Percentiles rank a stretch among this genome's conserved stretches.
Evolutionary conservation across 2,888 invertebrate species (phyloP).

Genomic region (Leptinotarsa tumamoca): DNA sequence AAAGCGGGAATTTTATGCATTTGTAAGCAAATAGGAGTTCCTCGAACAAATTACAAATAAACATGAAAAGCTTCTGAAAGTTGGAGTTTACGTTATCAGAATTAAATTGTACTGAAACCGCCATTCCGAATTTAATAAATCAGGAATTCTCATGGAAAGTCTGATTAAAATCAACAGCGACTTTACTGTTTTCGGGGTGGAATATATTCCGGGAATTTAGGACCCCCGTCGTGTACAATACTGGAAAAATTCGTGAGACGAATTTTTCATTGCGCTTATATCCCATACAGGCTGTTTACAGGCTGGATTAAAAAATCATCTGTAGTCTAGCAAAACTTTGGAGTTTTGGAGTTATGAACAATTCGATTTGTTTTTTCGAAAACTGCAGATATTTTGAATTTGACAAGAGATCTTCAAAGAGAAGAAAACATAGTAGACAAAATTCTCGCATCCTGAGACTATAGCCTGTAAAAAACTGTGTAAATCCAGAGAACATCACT

Average conservation of each 20-base stretch:
- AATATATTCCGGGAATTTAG: constrained; percentile 17
- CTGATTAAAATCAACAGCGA: constrained; percentile 30
- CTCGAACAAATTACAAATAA: constrained; percentile 37
- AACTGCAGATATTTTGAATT: no score
- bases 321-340: no score
- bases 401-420: no score
- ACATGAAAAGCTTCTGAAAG: constrained; percentile 36
- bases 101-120: constrained; percentile 30
- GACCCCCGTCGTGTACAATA: not conserved
- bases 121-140: constrained; percentile 30
- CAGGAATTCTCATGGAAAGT: constrained; percentile 28
- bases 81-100: constrained; percentile 32
- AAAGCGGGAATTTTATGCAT: constrained; percentile 32
- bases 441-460: no score
- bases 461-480: no score
- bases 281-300: no score
- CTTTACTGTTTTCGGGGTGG: constrained; percentile 23
- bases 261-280: not conserved
- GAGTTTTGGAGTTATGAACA: no score
- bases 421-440: no score
- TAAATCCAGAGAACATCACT: no score
- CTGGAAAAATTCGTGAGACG: not conserved
- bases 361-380: no score
- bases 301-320: no score
- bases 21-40: constrained; percentile 27